phyloP scores from a whole-genome alignment of 2,113 vertebrate species.

The Sterrhoptilus dennistouni region DNA sequence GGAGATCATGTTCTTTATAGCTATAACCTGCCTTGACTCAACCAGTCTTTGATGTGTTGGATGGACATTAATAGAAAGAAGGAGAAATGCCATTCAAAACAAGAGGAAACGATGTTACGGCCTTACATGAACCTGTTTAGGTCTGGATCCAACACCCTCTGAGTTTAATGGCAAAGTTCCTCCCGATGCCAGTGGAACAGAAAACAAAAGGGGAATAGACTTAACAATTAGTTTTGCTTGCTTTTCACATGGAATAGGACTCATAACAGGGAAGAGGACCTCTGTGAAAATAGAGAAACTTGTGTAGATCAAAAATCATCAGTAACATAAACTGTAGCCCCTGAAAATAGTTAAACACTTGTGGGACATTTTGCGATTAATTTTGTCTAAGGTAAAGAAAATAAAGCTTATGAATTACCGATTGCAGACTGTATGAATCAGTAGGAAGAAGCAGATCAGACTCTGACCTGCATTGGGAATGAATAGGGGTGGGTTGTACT shows the following conservation, averaged over 20 bases:
- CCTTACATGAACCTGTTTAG: not conserved
- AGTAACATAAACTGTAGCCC: not conserved
- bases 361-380: not conserved
- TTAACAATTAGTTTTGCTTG: not conserved
- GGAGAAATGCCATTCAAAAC: not conserved
- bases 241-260: not conserved
- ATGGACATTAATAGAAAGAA: not conserved
- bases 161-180: not conserved
- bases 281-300: not conserved
- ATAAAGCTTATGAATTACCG: not conserved
- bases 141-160: not conserved
- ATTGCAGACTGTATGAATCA: not conserved
- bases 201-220: not conserved
- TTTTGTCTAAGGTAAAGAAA: not conserved
- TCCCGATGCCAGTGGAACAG: not conserved
- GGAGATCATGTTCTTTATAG: not conserved
- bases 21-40: not conserved
- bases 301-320: not conserved
- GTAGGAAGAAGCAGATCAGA: not conserved
- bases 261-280: not conserved
- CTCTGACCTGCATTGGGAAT: not conserved
- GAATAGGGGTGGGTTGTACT: not conserved
- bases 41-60: conserved; percentile 1
- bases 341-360: not conserved
- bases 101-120: not conserved